These are phyloP conservation scores for Gopherus flavomarginatus DNA, from an alignment of 2,113 vertebrate genomes.

Conservation along the genomic window DNA sequence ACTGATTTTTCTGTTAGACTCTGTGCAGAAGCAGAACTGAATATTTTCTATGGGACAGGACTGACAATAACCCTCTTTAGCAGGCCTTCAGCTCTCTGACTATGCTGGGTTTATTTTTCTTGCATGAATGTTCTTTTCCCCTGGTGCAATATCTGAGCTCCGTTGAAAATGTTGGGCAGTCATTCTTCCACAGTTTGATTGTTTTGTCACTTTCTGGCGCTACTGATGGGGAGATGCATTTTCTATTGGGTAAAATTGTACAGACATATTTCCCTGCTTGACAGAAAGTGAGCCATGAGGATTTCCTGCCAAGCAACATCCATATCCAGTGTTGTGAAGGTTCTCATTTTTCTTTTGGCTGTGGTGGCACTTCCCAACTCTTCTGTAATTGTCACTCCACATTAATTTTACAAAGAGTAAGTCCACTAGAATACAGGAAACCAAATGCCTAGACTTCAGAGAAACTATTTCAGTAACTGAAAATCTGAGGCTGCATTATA, in stretches of 20 bases:
- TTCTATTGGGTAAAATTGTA: conserved; percentile 1
- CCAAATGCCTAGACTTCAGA: not conserved
- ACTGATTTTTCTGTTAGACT: not conserved
- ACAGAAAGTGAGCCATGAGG: not conserved
- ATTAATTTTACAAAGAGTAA: not conserved
- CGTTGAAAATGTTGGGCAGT: not conserved
- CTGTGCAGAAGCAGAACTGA: not conserved
- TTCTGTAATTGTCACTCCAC: conserved; percentile 39
- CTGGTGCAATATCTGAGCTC: not conserved
- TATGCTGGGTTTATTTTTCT: not conserved
- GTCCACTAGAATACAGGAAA: not conserved
- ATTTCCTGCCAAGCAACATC: conserved; percentile 36
- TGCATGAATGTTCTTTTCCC: not conserved
- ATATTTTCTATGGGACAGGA: not conserved
- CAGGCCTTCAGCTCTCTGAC: not conserved
- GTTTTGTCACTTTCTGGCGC: not conserved
- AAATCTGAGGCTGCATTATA: not conserved
- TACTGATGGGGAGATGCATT: not conserved
- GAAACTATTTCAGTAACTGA: conserved; percentile 55
- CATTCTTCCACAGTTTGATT: not conserved
- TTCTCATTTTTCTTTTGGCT: conserved; percentile 43
- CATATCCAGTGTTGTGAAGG: not conserved
- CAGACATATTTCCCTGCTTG: not conserved
- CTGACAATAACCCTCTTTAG: not conserved
- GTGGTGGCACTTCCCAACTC: conserved; percentile 31